A percentile compares a stretch with the other conserved stretches of the same genome.
phyloP scores from a whole-genome alignment of 2,888 invertebrate species.

The Oxycera nigricornis region DNA sequence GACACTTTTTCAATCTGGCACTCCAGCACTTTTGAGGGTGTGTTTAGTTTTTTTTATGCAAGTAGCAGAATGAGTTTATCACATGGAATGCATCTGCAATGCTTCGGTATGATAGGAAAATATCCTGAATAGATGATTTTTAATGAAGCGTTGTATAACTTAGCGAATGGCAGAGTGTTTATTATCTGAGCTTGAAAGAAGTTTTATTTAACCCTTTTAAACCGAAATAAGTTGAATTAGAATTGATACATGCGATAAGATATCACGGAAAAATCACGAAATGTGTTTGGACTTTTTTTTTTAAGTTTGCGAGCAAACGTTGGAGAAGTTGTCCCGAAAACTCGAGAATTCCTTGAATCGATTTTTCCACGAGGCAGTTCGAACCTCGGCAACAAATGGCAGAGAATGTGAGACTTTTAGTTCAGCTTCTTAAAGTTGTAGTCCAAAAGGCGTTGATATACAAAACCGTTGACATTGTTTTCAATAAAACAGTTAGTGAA shows the following conservation, averaged over 20 bases:
- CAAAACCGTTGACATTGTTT: no score
- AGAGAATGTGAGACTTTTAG: no score
- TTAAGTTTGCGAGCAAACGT: no score
- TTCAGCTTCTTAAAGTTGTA: no score
- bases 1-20: conserved; percentile 42
- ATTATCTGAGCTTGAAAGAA: background rate
- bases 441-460: no score
- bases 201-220: background rate
- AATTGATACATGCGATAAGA: no score
- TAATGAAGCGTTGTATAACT: conserved; percentile 48
- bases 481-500: no score
- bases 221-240: background rate
- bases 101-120: conserved; percentile 35
- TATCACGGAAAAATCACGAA: background rate
- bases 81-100: conserved; percentile 40
- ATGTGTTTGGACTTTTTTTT: no score
- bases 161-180: conserved; percentile 10
- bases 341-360: no score
- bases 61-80: conserved; percentile 32
- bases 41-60: conserved; percentile 14
- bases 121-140: conserved; percentile 48
- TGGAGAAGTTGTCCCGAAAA: no score
- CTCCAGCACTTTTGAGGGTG: conserved; percentile 13
- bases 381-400: no score
- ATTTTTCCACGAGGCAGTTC: no score